phyloP scores from a whole-genome alignment of 2,113 vertebrate species.

The Pituophis catenifer region DNA sequence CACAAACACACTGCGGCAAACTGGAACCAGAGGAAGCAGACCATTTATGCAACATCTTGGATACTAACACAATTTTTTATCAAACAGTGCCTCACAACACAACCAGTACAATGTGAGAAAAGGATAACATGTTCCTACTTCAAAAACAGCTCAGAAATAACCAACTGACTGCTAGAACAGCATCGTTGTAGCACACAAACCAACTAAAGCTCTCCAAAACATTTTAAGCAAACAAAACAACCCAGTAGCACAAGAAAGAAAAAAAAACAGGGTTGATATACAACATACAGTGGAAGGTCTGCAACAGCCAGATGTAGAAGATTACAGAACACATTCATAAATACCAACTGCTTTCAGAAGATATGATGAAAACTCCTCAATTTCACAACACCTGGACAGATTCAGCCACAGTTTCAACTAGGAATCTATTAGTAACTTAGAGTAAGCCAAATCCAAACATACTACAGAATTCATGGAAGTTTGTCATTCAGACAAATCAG shows the following conservation, averaged over 20 bases:
- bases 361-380: not conserved
- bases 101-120: not conserved
- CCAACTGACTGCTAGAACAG: not conserved
- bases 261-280: not conserved
- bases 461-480: not conserved
- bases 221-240: not conserved
- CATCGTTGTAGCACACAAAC: not conserved
- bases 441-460: not conserved
- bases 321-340: not conserved
- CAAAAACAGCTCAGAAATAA: not conserved
- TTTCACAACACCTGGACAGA: not conserved
- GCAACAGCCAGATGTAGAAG: not conserved
- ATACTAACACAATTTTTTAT: not conserved
- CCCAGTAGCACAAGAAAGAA: not conserved
- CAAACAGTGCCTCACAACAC: not conserved
- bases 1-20: not conserved
- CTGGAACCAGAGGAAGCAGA: not conserved
- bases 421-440: not conserved
- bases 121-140: not conserved
- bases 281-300: not conserved
- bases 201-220: not conserved
- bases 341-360: not conserved
- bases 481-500: not conserved
- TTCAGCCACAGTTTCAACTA: not conserved
- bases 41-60: not conserved